phyloP scores from a whole-genome alignment of 2,113 vertebrate genomes.

The Macroglossus sobrinus region DNA sequence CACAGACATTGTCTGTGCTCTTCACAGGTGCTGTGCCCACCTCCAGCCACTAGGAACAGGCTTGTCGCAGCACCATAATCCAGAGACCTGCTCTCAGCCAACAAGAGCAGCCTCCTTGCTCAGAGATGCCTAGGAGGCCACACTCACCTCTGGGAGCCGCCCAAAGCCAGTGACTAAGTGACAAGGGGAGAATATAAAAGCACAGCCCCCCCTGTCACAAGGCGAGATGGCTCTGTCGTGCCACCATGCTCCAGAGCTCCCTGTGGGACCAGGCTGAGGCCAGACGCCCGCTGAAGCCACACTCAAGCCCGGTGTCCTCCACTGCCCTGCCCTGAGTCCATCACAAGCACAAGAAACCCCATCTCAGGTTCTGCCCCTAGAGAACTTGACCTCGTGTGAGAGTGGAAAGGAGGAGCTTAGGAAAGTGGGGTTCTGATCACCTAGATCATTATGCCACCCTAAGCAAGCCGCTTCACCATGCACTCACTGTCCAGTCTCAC shows the following conservation, averaged over 20 bases:
- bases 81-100: background rate
- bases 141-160: background rate
- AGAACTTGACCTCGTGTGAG: background rate
- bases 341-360: background rate
- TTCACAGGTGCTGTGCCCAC: background rate
- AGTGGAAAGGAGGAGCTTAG: background rate
- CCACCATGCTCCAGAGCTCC: no score
- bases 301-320: background rate
- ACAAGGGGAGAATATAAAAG: background rate
- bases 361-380: background rate
- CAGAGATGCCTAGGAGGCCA: background rate
- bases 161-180: background rate
- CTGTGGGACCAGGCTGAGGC: background rate
- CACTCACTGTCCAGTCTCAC: background rate
- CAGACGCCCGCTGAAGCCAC: no score
- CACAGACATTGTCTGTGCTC: background rate
- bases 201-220: background rate
- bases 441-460: rapidly evolving
- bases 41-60: background rate
- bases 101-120: background rate
- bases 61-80: background rate
- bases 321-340: background rate
- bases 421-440: background rate
- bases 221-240: background rate
- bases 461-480: background rate